Evolutionary conservation across 1,140 invertebrate species (phyloP).

Genomic region (Zaprionus capensis): DNA sequence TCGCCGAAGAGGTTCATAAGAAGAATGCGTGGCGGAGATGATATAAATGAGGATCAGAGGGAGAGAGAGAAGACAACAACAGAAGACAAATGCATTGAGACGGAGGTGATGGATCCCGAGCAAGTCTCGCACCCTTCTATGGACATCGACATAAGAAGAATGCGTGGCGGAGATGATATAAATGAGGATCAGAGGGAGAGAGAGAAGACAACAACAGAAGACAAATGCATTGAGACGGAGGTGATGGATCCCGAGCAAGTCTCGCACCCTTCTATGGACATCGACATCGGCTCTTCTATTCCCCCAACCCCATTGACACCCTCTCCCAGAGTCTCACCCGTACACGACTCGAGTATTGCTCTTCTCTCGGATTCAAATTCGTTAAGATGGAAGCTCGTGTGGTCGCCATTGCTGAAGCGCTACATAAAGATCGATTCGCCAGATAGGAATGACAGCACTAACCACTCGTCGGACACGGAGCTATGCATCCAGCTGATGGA

Average conservation of each 20-base stretch:
- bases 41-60: not conserved
- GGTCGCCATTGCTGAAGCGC: slow-evolving; percentile 3
- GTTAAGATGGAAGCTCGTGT: not conserved
- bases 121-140: not conserved
- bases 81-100: not conserved
- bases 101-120: no score
- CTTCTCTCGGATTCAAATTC: no score
- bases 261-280: not conserved
- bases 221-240: not conserved
- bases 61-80: not conserved
- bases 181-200: not conserved
- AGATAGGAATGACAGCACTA: not conserved
- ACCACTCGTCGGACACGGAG: not conserved
- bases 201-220: not conserved
- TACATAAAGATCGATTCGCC: not conserved
- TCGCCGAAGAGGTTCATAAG: no score
- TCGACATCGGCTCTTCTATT: not conserved
- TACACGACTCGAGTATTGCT: not conserved
- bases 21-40: not conserved
- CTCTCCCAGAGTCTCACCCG: not conserved
- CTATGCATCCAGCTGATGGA: not conserved
- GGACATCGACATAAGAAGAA: not conserved
- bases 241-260: not conserved
- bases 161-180: not conserved
- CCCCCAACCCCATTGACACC: not conserved